Percentiles rank a stretch among this genome's conserved stretches.
These are phyloP conservation scores for Cremastinae sp. DNA, from an alignment of 2,888 invertebrate genomes.

Conservation along the genomic window DNA sequence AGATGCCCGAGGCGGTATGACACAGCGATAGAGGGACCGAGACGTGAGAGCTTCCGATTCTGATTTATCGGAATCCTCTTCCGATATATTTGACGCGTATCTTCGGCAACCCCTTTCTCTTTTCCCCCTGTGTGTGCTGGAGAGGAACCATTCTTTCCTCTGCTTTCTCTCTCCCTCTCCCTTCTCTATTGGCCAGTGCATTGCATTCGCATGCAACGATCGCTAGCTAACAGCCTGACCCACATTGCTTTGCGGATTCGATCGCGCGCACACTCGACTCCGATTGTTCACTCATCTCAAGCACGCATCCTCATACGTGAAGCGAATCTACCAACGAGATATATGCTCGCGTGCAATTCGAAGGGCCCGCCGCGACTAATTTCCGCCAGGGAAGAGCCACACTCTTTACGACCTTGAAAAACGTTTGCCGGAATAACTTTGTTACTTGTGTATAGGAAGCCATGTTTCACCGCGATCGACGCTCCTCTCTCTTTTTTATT, in stretches of 20 bases:
- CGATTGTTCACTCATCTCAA: neutral
- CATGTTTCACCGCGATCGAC: constrained; percentile 50
- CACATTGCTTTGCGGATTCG: neutral
- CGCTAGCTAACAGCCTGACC: neutral
- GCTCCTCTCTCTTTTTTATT: constrained; percentile 32
- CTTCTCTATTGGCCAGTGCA: neutral
- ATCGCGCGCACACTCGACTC: no score
- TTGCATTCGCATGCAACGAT: neutral
- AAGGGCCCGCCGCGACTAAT: constrained; percentile 39
- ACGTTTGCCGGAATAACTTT: constrained; percentile 58
- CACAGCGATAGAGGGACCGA: constrained; percentile 62
- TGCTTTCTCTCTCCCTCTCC: neutral
- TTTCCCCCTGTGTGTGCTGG: constrained; percentile 21
- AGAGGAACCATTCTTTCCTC: neutral
- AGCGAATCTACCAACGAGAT: constrained; percentile 40
- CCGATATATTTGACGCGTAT: constrained; percentile 72
- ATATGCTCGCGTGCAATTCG: constrained; percentile 39
- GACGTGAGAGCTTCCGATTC: constrained; percentile 76
- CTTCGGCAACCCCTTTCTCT: constrained; percentile 56
- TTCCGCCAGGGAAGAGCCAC: constrained; percentile 23
- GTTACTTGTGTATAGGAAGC: constrained; percentile 46
- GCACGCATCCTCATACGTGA: constrained; percentile 19
- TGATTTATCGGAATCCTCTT: constrained; percentile 78
- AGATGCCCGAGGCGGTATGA: constrained; percentile 47
- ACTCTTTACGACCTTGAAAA: constrained; percentile 55